Percentiles rank a stretch among this genome's conserved stretches.
Evolutionary conservation across 2,888 invertebrate genomes (phyloP).

Genomic region (Pterostichus niger): DNA sequence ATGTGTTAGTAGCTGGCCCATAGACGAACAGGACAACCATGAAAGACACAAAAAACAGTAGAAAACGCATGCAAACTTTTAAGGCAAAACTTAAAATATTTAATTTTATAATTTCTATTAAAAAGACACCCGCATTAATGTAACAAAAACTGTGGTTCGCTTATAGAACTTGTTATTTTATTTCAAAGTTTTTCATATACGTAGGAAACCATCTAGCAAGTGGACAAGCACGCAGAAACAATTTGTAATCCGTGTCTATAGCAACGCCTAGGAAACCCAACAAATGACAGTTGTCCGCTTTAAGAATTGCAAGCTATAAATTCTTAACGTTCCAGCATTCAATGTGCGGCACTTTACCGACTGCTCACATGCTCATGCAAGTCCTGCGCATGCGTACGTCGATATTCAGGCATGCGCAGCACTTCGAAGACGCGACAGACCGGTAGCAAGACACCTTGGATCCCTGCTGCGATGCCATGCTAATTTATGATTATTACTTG

Average conservation of each 20-base stretch:
- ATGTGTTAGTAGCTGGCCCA: no score
- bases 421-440: slow-evolving; percentile 24
- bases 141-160: no score
- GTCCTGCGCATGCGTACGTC: background rate
- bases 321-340: background rate
- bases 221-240: background rate
- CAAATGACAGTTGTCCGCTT: background rate
- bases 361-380: background rate
- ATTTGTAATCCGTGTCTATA: background rate
- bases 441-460: slow-evolving; percentile 58
- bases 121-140: no score
- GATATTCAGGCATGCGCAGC: background rate
- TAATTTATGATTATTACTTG: slow-evolving; percentile 65
- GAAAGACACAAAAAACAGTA: no score
- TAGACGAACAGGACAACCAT: no score
- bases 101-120: no score
- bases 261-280: slow-evolving; percentile 16
- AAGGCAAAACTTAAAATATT: no score
- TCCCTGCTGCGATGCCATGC: slow-evolving; percentile 55
- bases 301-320: slow-evolving; percentile 10
- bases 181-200: background rate
- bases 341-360: background rate
- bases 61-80: no score
- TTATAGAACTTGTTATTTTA: no score
- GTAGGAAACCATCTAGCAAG: no score